Conservation (phyloP, 2,888 invertebrate species). For the Leptura quadrifasciata region DNA sequence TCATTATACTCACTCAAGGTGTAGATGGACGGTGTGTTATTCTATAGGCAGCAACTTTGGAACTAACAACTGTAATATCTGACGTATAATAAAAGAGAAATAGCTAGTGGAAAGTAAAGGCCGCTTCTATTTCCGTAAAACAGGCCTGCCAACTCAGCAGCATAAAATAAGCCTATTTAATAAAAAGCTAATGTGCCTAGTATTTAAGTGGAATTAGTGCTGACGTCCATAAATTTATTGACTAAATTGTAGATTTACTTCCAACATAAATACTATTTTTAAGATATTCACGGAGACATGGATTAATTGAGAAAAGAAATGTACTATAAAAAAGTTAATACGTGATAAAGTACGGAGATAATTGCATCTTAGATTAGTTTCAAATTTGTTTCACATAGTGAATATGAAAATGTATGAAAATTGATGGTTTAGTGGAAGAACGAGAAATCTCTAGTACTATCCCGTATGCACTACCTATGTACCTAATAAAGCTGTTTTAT, state of each 20-base stretch:
- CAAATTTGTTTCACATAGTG: neutral
- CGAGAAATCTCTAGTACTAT: too few species aligned
- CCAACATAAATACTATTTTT: slow-evolving; percentile 3
- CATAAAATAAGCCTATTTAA: neutral
- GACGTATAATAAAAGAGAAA: neutral
- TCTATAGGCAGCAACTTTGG: too few species aligned
- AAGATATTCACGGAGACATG: neutral
- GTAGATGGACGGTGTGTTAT: too few species aligned
- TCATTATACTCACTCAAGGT: too few species aligned
- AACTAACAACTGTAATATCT: neutral
- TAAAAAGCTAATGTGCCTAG: neutral
- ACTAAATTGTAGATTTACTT: neutral
- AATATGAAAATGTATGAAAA: too few species aligned
- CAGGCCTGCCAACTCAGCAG: neutral
- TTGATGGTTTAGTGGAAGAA: too few species aligned
- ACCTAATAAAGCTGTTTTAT: too few species aligned
- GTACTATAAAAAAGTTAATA: neutral
- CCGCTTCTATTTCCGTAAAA: neutral
- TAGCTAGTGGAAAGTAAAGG: neutral
- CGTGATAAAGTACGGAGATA: neutral
- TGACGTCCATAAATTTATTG: neutral
- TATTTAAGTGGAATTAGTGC: neutral
- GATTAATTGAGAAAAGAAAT: neutral
- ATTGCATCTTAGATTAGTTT: neutral
- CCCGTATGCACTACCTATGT: too few species aligned